Base-by-base conservation (phyloP, 2,113 vertebrate species). In the Cyrtonyx montezumae region DNA sequence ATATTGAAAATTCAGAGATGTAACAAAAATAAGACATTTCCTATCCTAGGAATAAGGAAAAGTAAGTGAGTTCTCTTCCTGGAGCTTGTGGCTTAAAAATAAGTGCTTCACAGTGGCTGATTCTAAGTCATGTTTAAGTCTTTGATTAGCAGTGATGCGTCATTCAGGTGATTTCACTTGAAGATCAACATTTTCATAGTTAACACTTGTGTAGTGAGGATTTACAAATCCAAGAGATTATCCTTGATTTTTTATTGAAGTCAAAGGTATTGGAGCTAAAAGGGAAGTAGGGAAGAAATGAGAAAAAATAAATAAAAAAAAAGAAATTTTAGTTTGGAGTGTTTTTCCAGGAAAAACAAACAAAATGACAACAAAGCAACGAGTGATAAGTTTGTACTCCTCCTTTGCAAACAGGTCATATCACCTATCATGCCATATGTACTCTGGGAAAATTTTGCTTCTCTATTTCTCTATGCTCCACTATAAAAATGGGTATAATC, bases 241-340 rank as follows among this genome's bases (percentile, higher is more conserved):
- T 34, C 32, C 48, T 26, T 76, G 12, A 65, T 49, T 4, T 6
- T 79, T 81, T 28, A 3, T 28, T 37, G 43, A 36, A 15, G 6
- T 76, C 75, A 59, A 75, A 84, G 30, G 11, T 59, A 7, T 2
- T 20, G 6, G 13, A 55, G 5, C 23, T 86, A 20, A 70, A 77
- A 62, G 8, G 68, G 21, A 1, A 2, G 1, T 42, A 30, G 11
- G 4, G 12, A 77, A 26, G 8, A 30, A 1, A 20, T 11, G 5
- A 0, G 14, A 14, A 37, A 21, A 3, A 42, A 65, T 10, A 23
- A 17, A 21, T 53, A 75, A 32, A 8, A 1, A 68, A 8, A 5
- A 65, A 53, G 3, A 77, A 58, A 13, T 69, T 66, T 61, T 62
- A 63, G 22, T 23, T 55, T 8, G 77, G 37, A 66, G 3, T 45